phyloP scores from a whole-genome alignment of 2,797 vertebrate genomes.

The Takifugu ocellatus region DNA sequence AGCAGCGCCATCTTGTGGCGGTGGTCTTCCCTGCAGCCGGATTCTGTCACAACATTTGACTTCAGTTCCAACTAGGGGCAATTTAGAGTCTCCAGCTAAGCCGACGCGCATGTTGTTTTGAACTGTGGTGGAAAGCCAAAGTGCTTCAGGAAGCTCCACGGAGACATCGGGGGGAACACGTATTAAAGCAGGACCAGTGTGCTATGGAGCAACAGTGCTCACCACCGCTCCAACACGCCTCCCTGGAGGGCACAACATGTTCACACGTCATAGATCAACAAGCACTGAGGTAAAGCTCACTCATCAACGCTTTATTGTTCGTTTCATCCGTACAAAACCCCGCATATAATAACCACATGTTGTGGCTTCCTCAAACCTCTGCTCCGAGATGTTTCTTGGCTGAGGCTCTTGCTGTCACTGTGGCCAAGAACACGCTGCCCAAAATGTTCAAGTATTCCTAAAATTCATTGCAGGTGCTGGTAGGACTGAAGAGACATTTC shows the following conservation, averaged over 20 bases:
- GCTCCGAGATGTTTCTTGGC: not conserved
- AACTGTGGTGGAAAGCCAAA: no score
- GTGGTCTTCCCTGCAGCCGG: no score
- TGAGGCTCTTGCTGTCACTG: not conserved
- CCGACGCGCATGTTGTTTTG: no score
- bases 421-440: not conserved
- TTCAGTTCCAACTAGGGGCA: no score
- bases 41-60: no score
- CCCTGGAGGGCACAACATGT: no score
- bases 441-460: slow-evolving; percentile 1
- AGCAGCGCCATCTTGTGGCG: no score
- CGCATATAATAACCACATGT: not conserved
- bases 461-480: not conserved
- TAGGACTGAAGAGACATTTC: not conserved
- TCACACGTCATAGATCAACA: not conserved
- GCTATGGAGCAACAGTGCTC: no score
- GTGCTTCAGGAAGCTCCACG: no score
- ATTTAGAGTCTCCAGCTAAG: no score
- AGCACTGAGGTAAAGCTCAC: not conserved
- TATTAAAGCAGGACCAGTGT: no score
- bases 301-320: not conserved
- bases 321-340: not conserved
- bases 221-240: no score
- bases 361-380: not conserved
- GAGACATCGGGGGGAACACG: not conserved